Evolutionary conservation across 2,888 invertebrate species (phyloP).

Genomic region (Deilephila elpenor): DNA sequence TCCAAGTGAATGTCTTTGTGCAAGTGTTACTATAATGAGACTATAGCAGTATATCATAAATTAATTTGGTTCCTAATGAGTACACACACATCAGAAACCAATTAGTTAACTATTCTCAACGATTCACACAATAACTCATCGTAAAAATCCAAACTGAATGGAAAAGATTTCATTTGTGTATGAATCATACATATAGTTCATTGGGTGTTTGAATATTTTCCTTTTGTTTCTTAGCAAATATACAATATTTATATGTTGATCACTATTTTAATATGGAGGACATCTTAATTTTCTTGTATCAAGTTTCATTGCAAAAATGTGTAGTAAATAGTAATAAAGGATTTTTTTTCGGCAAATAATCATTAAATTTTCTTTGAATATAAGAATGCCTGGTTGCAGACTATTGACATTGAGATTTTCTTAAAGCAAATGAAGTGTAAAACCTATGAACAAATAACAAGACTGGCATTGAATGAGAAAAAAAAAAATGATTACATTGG

Average conservation of each 20-base stretch:
- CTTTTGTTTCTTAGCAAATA: neutral
- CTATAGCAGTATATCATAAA: neutral
- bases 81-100: neutral
- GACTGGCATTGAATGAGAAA: neutral
- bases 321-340: no score
- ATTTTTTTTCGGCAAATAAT: no score
- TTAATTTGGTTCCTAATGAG: neutral
- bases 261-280: no score
- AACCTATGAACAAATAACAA: neutral
- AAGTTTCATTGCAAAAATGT: no score
- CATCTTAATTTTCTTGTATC: no score
- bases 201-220: neutral
- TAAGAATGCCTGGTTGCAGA: neutral
- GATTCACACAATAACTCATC: slow-evolving; percentile 1
- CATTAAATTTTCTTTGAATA: neutral
- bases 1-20: neutral
- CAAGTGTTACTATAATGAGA: neutral
- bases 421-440: neutral
- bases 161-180: neutral
- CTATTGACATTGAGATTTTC: slow-evolving; percentile 8
- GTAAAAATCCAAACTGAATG: neutral
- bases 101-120: slow-evolving; percentile 14
- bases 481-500: neutral
- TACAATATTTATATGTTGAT: neutral
- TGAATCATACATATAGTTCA: slow-evolving; percentile 3